Evolutionary conservation across 2,888 invertebrate species (phyloP).

Genomic region (Phortica okadai): DNA sequence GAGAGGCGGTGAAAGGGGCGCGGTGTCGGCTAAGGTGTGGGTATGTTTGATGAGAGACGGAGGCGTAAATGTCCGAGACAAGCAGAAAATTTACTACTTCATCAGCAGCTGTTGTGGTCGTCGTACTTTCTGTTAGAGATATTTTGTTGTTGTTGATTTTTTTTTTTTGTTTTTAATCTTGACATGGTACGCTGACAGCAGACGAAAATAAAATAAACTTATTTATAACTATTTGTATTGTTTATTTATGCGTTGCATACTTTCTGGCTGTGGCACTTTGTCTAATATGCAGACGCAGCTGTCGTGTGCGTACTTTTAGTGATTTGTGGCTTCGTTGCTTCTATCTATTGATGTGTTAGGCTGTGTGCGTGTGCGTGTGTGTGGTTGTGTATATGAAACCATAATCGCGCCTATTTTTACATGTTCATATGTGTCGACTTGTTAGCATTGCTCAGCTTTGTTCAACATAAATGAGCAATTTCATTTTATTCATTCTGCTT

Average conservation of each 20-base stretch:
- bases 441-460: conserved; percentile 49
- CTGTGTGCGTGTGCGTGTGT: conserved; percentile 27
- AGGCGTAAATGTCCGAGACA: neutral
- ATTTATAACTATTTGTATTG: conserved; percentile 10
- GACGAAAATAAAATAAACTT: conserved; percentile 1
- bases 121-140: neutral
- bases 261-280: neutral
- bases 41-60: neutral
- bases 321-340: conserved; percentile 11
- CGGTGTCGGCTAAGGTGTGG: no score
- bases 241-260: neutral
- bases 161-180: neutral
- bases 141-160: neutral
- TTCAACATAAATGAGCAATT: neutral
- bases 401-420: conserved; percentile 33
- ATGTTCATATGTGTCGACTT: conserved; percentile 49
- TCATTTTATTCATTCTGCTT: conserved; percentile 10
- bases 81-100: neutral
- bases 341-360: conserved; percentile 4
- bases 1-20: neutral
- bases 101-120: neutral
- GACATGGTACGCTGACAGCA: neutral
- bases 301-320: conserved; percentile 40
- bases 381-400: conserved; percentile 23
- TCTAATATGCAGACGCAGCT: conserved; percentile 12